Evolutionary conservation across 2,888 invertebrate genomes (phyloP), one percentile per base, ranked within the genome.

Genomic region (Matsumyia berberina): DNA sequence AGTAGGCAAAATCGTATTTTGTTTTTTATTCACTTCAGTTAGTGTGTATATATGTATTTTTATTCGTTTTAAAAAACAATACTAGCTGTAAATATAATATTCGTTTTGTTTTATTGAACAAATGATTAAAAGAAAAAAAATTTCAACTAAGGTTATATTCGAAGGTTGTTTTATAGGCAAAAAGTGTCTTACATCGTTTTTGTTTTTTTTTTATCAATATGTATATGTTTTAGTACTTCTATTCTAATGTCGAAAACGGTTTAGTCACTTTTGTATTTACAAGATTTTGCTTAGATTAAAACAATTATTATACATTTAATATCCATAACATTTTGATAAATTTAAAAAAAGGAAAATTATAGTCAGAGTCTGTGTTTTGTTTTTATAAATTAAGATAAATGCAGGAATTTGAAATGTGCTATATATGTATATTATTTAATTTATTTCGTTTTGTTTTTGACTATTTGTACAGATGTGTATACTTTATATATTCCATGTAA

Each of bases 381-480:
- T 53, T 53, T 9, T 66, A 39, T 51, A 46, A 80, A 57, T 76
- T 66, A 64, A n/a, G 64, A 77, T 82, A 77, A 82, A 82, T 82
- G 82, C 77, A 77, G 37, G 72, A 77, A 58, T 66, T 77, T 66
- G 66, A 77, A 82, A 77, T 77, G 82, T 77, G 82, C 70, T 77
- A 58, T 64, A 64, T 67, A 29, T 55, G 55, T 74, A 12, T 39
- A 67, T 19, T 73, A 58, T 66, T 60, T 31, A 19, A 66, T 6
- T 66, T 29, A 44, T 31, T 39, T 53, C 42, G 42, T 31, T 57
- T 1, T 19, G n/a, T 62, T 17, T 57, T n/a, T 35, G 12, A 31
- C 8, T 57, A 5, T 49, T 31, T 60, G 1, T 57, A 15, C 53
- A 31, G 53, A 19, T 53, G 37, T 55, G 12, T 39, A 33, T 73